Evolutionary conservation across 2,113 vertebrate species (phyloP).

Genomic region (Psilopsiagon aymara): DNA sequence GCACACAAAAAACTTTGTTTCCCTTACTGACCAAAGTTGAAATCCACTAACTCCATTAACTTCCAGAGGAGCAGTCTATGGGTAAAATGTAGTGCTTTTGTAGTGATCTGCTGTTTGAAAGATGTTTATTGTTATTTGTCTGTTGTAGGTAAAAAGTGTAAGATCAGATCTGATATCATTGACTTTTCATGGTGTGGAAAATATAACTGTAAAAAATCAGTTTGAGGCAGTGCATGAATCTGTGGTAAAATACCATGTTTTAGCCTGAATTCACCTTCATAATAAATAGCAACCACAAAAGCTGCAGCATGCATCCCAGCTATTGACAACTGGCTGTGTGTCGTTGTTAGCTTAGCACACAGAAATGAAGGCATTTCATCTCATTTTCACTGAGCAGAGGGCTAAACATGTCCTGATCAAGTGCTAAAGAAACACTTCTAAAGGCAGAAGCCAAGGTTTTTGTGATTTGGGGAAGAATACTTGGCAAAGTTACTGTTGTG

Average conservation of each 20-base stretch:
- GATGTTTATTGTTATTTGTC: neutral
- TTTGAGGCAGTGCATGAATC: neutral
- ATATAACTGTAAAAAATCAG: neutral
- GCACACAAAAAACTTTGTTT: neutral
- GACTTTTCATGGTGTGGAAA: neutral
- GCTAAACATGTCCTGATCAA: neutral
- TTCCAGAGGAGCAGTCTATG: neutral
- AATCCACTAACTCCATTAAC: neutral
- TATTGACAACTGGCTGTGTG: neutral
- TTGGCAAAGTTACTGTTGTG: neutral
- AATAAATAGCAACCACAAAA: neutral
- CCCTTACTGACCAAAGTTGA: neutral
- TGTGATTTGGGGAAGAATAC: neutral
- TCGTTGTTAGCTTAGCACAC: rapidly evolving
- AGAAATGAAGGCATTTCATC: neutral
- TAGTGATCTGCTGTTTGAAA: neutral
- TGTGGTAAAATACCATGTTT: neutral
- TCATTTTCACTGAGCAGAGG: neutral
- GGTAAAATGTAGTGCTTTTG: neutral
- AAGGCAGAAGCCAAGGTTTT: neutral
- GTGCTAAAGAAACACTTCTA: neutral
- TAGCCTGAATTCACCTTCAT: neutral
- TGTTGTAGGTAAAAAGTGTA: neutral
- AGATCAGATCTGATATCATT: neutral
- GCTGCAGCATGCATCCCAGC: neutral